These are phyloP conservation scores for Silurus meridionalis DNA, from an alignment of 2,113 vertebrate genomes.

Conservation along the genomic window DNA sequence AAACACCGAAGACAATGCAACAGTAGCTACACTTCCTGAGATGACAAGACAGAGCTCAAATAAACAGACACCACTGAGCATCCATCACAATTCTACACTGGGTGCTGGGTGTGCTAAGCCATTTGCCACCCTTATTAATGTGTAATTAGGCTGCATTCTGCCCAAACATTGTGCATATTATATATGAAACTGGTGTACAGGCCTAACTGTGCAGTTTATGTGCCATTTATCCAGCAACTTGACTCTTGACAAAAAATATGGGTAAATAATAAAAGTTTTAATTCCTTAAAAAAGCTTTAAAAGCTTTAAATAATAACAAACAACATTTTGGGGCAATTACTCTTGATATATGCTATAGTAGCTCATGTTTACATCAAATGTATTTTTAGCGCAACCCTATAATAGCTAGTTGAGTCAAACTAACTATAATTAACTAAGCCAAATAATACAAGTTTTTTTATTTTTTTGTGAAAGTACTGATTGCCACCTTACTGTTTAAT, in stretches of 20 bases:
- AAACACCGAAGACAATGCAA: conserved; percentile 18
- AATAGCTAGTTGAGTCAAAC: neutral
- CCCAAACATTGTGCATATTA: neutral
- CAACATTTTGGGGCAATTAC: neutral
- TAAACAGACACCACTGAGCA: conserved; percentile 30
- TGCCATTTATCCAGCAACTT: neutral
- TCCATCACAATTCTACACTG: neutral
- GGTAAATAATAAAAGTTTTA: neutral
- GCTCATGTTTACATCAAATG: neutral
- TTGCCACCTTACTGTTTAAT: neutral
- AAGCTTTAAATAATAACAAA: neutral
- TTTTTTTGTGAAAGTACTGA: too few relatives aligned
- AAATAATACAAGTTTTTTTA: neutral
- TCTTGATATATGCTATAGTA: neutral
- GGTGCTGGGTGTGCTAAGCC: neutral
- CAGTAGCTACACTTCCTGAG: conserved; percentile 1
- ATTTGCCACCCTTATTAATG: neutral
- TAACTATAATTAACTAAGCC: neutral
- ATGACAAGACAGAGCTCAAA: neutral
- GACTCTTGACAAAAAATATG: neutral
- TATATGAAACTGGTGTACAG: neutral
- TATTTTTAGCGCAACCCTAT: neutral
- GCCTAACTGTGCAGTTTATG: neutral
- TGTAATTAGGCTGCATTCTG: neutral
- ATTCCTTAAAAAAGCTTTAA: neutral